phyloP scores from a whole-genome alignment of 2,113 vertebrate species.

The Azemiops feae region DNA sequence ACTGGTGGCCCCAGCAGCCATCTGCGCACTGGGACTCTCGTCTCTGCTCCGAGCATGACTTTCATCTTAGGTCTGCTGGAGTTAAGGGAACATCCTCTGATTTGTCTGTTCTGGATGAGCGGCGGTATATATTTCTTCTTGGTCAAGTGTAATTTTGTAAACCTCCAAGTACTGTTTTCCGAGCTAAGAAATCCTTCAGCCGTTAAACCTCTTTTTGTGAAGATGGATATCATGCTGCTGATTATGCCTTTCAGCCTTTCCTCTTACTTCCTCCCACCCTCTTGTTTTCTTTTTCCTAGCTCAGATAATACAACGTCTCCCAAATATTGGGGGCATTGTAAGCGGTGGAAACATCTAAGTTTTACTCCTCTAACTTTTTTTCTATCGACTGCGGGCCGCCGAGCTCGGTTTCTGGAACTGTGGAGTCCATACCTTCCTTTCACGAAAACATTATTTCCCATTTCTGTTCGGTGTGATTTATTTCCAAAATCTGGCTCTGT shows the following conservation, averaged over 20 bases:
- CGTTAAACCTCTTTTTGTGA: neutral
- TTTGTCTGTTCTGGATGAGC: neutral
- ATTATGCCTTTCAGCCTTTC: neutral
- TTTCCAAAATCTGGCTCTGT: neutral
- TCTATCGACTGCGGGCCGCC: rapidly evolving
- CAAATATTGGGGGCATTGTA: too few species aligned
- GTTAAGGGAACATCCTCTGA: neutral
- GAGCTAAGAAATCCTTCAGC: neutral
- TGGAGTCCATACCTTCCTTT: neutral
- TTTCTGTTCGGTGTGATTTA: neutral
- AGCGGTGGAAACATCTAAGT: rapidly evolving
- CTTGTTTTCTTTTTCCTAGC: neutral
- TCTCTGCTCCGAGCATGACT: neutral
- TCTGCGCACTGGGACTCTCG: neutral
- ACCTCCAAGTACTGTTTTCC: neutral
- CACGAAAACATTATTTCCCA: too few species aligned
- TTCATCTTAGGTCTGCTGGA: neutral
- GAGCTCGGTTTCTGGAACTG: neutral
- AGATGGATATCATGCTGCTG: neutral
- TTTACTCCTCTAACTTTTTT: neutral
- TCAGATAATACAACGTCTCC: neutral
- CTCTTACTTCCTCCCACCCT: neutral
- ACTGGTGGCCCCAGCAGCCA: neutral
- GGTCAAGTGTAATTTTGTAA: neutral
- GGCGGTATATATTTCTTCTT: neutral